Evolutionary conservation across 2,797 vertebrate species (phyloP), one percentile per base, ranked within the genome.

Genomic region (Macrochelys suwanniensis): DNA sequence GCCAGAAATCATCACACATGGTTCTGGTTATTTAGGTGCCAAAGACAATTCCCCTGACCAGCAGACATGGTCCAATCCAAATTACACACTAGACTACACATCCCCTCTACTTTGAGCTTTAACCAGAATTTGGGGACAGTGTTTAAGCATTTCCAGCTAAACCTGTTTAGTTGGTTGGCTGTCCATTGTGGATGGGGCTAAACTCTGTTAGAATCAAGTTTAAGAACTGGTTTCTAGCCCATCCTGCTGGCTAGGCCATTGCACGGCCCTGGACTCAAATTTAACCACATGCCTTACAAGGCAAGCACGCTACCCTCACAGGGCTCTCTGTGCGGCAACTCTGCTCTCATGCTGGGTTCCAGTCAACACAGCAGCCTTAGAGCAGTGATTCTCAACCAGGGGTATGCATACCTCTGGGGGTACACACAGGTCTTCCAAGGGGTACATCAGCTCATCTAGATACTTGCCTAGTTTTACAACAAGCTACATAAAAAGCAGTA

Each of bases 61-160:
- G 82, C 50, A 92, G 42, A 83, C 82, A 94, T 94, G 61, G 94
- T 94, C 57, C 61, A 82, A 93, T 49, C 1, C 8, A 68, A 49
- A 59, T 91, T 85, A 83, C 50, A 81, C 28, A 59, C 45, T 87
- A 88, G 7, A 76, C 42, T 33, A 78, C 92, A 82, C 80, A 92
- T 11, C 61, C 82, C 84, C 65, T 85, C 93, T 91, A 54, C 54
- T 53, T 85, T 89, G 68, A 82, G 89, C 84, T 96, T 87, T 71
- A 90, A 84, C 90, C 26, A 49, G 45, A 77, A 17, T 5, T 28
- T 49, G 47, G 28, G 45, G 12, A 77, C 45, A 15, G 85, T 85
- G 92, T 59, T 56, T 91, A 7, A 9, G 74, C 59, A 56, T 86
- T 97, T 96, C 92, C 94, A 95, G 95, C 81, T 95, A 16, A 89